These are phyloP conservation scores for Oryzias javanicus DNA, from an alignment of 2,113 vertebrate genomes.

Conservation along the genomic window DNA sequence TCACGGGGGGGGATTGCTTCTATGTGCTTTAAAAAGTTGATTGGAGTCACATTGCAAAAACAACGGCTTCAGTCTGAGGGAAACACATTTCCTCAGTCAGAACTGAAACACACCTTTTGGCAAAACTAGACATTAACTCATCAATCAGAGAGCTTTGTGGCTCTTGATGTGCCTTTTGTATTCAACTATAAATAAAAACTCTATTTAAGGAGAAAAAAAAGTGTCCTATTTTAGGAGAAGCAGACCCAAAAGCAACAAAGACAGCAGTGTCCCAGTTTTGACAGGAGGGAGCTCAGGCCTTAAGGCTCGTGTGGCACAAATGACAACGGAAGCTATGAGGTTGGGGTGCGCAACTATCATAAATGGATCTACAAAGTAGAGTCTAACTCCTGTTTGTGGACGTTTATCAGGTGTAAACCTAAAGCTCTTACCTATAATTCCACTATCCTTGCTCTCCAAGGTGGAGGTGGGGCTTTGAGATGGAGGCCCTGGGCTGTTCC, in stretches of 20 bases:
- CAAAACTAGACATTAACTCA: background rate
- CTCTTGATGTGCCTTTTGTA: conserved; percentile 45
- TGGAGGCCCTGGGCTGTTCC: conserved; percentile 83
- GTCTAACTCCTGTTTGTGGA: background rate
- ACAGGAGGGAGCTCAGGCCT: conserved; percentile 67
- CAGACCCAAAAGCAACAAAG: conserved; percentile 75
- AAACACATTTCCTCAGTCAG: conserved; percentile 6
- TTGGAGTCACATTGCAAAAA: background rate
- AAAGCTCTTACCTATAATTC: conserved; percentile 89
- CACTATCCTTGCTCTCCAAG: conserved; percentile 97
- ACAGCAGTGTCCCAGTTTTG: conserved; percentile 77
- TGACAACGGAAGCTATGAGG: conserved; percentile 33
- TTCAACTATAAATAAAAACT: conserved; percentile 69
- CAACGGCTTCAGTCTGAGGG: conserved; percentile 2
- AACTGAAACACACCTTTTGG: conserved; percentile 8
- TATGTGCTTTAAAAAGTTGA: too few relatives aligned
- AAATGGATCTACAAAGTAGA: conserved; percentile 4
- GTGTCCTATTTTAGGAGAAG: conserved; percentile 76
- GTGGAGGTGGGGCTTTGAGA: conserved; percentile 94
- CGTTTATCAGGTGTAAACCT: background rate
- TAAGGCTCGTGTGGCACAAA: conserved; percentile 61
- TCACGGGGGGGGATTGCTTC: too few relatives aligned
- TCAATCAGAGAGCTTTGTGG: conserved; percentile 34
- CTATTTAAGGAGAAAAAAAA: conserved; percentile 71
- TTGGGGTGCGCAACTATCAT: conserved; percentile 23